phyloP scores from a whole-genome alignment of 2,113 vertebrate genomes.

The Gnathonemus echidnorhynchus region DNA sequence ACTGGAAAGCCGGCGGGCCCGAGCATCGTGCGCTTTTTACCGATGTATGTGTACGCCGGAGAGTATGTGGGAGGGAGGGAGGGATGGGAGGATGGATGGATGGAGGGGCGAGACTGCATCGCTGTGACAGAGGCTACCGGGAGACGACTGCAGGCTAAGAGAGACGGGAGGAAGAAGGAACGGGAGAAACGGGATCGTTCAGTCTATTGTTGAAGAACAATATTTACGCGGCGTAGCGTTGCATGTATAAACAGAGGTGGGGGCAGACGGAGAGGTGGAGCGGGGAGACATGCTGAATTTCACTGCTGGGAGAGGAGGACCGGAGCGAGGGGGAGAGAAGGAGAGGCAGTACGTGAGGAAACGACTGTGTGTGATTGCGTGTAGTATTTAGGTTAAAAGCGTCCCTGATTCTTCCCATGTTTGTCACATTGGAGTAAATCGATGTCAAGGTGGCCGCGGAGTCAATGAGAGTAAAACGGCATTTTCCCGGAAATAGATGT shows the following conservation, averaged over 20 bases:
- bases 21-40: constrained; percentile 43
- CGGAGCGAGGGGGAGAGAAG: constrained; percentile 38
- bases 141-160: constrained; percentile 30
- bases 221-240: constrained; percentile 39
- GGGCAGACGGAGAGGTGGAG: constrained; percentile 15
- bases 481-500: background rate
- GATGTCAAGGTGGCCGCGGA: background rate
- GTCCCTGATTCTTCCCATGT: constrained; percentile 27
- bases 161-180: constrained; percentile 6
- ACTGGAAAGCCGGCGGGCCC: constrained; percentile 46
- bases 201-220: constrained; percentile 36
- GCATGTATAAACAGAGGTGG: constrained; percentile 35
- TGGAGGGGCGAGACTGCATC: constrained; percentile 36
- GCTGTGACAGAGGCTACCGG: constrained; percentile 45
- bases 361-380: constrained; percentile 38
- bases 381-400: constrained; percentile 49
- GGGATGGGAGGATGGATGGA: constrained; percentile 43
- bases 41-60: constrained; percentile 67
- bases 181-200: constrained; percentile 19
- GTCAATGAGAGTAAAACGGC: background rate
- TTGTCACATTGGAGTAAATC: constrained; percentile 27
- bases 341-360: constrained; percentile 39
- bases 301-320: constrained; percentile 42
- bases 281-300: constrained; percentile 38
- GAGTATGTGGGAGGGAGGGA: constrained; percentile 51